phyloP scores from a whole-genome alignment of 2,888 invertebrate species.

The Phengaris alcon region DNA sequence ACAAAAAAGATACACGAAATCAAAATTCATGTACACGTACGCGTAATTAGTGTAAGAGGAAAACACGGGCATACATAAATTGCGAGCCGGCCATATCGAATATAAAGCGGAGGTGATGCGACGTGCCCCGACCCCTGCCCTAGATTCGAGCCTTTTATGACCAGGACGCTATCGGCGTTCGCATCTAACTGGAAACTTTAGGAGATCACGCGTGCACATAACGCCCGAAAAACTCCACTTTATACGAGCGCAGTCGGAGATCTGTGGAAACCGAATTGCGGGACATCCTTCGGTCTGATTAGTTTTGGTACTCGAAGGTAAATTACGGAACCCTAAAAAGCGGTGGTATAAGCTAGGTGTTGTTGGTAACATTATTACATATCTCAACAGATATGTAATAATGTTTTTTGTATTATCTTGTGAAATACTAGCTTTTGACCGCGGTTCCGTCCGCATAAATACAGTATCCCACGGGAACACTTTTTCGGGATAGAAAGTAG shows the following conservation, averaged over 20 bases:
- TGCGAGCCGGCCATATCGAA: slow-evolving; percentile 64
- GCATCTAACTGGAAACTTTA: slow-evolving; percentile 67
- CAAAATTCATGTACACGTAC: slow-evolving; percentile 35
- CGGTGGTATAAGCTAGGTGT: background rate
- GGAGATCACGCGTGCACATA: slow-evolving; percentile 67
- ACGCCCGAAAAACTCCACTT: slow-evolving; percentile 22
- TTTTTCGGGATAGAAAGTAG: too few species aligned
- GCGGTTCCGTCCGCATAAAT: too few species aligned
- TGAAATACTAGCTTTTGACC: too few species aligned
- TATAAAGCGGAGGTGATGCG: slow-evolving; percentile 69
- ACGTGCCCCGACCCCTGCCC: slow-evolving; percentile 59
- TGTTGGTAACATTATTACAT: too few species aligned
- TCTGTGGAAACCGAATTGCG: background rate
- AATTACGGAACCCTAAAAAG: background rate
- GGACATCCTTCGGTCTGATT: background rate
- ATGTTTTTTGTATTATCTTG: too few species aligned
- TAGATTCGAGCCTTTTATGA: slow-evolving; percentile 69
- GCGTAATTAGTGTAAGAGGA: slow-evolving; percentile 52
- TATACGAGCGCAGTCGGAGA: slow-evolving; percentile 1
- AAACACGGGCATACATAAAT: slow-evolving; percentile 58
- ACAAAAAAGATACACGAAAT: slow-evolving; percentile 12
- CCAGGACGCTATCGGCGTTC: slow-evolving; percentile 69
- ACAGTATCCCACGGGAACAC: too few species aligned
- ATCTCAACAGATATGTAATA: background rate
- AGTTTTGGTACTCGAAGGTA: background rate